Base-by-base conservation (phyloP, 2,113 vertebrate genomes). In the Otis tarda region DNA sequence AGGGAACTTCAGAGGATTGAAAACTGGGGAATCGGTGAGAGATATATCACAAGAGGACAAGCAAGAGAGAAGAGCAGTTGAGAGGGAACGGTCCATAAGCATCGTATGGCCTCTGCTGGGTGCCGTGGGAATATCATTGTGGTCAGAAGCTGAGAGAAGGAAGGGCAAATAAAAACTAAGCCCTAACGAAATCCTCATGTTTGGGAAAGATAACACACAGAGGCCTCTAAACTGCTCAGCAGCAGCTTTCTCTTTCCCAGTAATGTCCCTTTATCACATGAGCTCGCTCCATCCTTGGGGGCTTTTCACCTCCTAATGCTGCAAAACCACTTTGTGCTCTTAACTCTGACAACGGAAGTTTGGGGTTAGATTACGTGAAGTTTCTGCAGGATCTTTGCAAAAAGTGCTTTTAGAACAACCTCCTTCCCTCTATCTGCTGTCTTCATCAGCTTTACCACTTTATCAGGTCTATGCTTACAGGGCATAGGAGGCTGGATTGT, bases 131-230 rank as follows among this genome's bases (percentile, higher is more conserved):
- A 33, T 14, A 55, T 35, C 27, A 1, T 4, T 14, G 24, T 1
- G 10, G 49, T 56, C 75, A 39, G 84, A 68, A 93, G 56, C 60
- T 28, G 47, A 81, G 43, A 93, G 80, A 35, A 60, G 80, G 88
- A 87, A 90, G 76, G 69, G 69, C 83, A 94, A 94, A 96, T 20
- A 86, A 81, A 83, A 94, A 43, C 49, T 94, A 95, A 96, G 93
- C 90, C 80, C 76, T 57, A 52, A 81, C 2, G 4, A 90, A 84
- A 90, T 71, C 85, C 55, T 21, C 2, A 0, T 96, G 94, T 96
- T 96, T 96, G 86, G 89, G 69, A 60, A 94, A 94, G 96, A 96
- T 96, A 97, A 97, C 70, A 22, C 77, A 43, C 20, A 52, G n/a
- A 28, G 49, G 65, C 89, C 89, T 52, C 76, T 45, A 10, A 68